Evolutionary conservation across 2,888 invertebrate species (phyloP).

Genomic region (Muscina levida): DNA sequence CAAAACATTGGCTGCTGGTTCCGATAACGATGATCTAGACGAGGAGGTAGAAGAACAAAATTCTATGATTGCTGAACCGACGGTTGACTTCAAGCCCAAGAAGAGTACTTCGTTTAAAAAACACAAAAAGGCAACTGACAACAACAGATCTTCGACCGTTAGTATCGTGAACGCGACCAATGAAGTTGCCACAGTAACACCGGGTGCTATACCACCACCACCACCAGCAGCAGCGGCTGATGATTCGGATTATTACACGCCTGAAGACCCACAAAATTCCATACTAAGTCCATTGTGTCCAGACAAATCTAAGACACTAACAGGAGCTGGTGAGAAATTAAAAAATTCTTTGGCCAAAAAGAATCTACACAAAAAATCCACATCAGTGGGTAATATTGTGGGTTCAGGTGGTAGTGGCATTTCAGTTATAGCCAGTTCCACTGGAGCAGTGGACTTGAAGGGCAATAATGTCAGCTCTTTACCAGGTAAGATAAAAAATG

Average conservation of each 20-base stretch:
- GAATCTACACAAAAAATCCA: conserved; percentile 77
- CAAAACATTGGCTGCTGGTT: conserved; percentile 67
- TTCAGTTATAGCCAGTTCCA: conserved; percentile 65
- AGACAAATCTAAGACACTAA: conserved; percentile 72
- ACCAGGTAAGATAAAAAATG: conserved; percentile 80
- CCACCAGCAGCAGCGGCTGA: conserved; percentile 76
- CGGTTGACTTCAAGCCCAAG: conserved; percentile 57
- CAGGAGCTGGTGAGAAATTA: conserved; percentile 70
- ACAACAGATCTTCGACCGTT: conserved; percentile 43
- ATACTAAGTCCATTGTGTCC: conserved; percentile 84
- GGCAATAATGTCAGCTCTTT: conserved; percentile 83
- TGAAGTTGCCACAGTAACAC: conserved; percentile 45
- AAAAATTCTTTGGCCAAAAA: conserved; percentile 72
- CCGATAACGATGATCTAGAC: conserved; percentile 52
- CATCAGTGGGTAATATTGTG: conserved; percentile 78
- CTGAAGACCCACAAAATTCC: conserved; percentile 87
- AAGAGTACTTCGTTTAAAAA: conserved; percentile 64
- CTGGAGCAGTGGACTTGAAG: conserved; percentile 79
- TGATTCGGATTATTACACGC: conserved; percentile 90
- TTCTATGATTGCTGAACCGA: conserved; percentile 51
- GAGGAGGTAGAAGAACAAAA: conserved; percentile 57
- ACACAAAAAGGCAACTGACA: conserved; percentile 66
- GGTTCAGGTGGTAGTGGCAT: conserved; percentile 68
- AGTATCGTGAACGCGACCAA: conserved; percentile 44
- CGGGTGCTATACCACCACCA: conserved; percentile 46